Conservation (phyloP, 2,113 vertebrate species). For the Forbesichthys agassizii region DNA sequence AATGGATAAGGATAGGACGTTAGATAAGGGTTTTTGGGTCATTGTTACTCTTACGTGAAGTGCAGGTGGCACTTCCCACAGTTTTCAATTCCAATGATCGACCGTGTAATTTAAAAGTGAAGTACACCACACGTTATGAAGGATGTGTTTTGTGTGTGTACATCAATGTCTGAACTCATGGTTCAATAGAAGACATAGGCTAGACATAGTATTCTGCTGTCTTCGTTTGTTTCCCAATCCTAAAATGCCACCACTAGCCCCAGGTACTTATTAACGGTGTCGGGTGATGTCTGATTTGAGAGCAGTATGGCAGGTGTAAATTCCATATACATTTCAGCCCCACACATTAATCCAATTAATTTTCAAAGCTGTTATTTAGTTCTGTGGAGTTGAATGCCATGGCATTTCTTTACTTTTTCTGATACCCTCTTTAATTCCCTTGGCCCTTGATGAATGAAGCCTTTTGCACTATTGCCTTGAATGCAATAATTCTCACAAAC, state of each 20-base stretch:
- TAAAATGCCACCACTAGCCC: conserved; percentile 36
- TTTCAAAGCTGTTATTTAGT: conserved; percentile 39
- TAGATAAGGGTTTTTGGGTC: not conserved
- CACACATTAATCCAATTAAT: conserved; percentile 73
- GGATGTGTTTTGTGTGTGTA: conserved; percentile 15
- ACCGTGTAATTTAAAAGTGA: not conserved
- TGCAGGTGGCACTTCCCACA: not conserved
- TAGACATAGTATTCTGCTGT: conserved; percentile 10
- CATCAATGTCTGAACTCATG: not conserved
- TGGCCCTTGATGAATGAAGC: too few relatives aligned
- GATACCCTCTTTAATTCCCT: not conserved
- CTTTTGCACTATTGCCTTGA: too few relatives aligned
- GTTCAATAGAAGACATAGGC: not conserved
- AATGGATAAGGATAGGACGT: too few relatives aligned
- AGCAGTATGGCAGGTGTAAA: conserved; percentile 67
- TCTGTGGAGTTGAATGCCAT: not conserved
- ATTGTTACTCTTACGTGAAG: not conserved
- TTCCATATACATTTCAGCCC: conserved; percentile 66
- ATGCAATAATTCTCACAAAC: too few relatives aligned
- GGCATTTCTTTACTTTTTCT: conserved; percentile 10
- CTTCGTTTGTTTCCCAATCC: conserved; percentile 40
- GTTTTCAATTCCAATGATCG: not conserved
- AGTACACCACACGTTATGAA: not conserved
- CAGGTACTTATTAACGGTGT: conserved; percentile 65
- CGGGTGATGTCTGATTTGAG: conserved; percentile 64